Evolutionary conservation across 1,140 invertebrate species (phyloP).

Genomic region (Scaptomyza graminum): DNA sequence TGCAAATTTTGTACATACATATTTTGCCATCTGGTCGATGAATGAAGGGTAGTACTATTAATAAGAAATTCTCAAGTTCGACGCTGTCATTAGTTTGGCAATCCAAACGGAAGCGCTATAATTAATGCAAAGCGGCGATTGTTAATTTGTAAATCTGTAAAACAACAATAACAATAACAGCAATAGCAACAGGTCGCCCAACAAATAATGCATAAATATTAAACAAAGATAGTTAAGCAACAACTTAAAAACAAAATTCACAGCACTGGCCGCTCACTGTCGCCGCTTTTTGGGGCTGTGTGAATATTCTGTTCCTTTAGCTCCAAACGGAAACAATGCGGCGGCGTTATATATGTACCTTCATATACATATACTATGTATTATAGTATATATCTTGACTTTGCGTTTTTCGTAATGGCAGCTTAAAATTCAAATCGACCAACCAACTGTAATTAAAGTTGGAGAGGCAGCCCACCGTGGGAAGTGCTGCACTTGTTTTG

Average conservation of each 20-base stretch:
- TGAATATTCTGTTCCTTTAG: constrained; percentile 72
- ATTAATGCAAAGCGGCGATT: constrained; percentile 76
- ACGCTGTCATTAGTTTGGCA: constrained; percentile 33
- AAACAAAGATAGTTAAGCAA: constrained; percentile 60
- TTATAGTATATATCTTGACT: constrained; percentile 60
- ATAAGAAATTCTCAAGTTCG: constrained; percentile 19
- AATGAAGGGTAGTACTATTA: constrained; percentile 2
- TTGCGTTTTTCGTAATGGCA: constrained; percentile 63
- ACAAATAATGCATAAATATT: constrained; percentile 74
- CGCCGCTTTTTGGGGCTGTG: constrained; percentile 69
- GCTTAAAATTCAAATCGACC: constrained; percentile 59
- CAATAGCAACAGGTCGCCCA: constrained; percentile 30
- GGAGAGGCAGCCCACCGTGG: constrained; percentile 62
- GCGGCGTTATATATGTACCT: constrained; percentile 51
- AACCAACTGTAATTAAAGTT: constrained; percentile 76
- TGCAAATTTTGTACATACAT: too few relatives aligned
- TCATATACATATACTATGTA: constrained; percentile 8
- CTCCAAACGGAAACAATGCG: constrained; percentile 72
- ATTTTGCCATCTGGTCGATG: too few relatives aligned
- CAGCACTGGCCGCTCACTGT: constrained; percentile 43
- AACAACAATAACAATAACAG: constrained; percentile 35
- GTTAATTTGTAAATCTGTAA: constrained; percentile 79
- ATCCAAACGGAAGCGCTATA: constrained; percentile 67
- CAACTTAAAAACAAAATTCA: constrained; percentile 35
- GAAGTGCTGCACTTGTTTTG: constrained; percentile 76